Evolutionary conservation across 2,113 vertebrate genomes (phyloP).

Genomic region (Bucco capensis): DNA sequence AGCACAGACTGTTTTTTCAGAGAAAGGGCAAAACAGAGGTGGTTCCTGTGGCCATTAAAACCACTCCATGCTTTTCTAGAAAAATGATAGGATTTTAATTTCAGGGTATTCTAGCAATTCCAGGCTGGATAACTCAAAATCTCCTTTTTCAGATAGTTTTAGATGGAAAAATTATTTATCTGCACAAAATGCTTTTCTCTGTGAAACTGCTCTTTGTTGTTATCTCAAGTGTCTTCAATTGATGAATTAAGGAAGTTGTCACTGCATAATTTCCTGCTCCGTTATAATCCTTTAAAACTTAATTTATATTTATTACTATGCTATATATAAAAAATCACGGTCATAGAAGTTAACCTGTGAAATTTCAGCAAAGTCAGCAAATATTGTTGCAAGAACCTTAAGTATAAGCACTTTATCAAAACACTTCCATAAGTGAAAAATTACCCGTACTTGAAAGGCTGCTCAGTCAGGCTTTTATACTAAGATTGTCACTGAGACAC

Average conservation of each 20-base stretch:
- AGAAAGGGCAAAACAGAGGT: background rate
- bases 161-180: background rate
- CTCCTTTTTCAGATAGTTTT: background rate
- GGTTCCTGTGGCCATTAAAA: background rate
- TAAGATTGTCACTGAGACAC: background rate
- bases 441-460: background rate
- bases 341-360: background rate
- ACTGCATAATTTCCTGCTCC: background rate
- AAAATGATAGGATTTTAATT: background rate
- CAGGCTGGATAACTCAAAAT: background rate
- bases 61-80: background rate
- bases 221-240: background rate
- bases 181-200: background rate
- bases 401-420: slow-evolving; percentile 22
- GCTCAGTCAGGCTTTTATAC: background rate
- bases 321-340: background rate
- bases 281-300: background rate
- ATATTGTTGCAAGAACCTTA: background rate
- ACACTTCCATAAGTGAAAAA: slow-evolving; percentile 6
- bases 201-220: background rate
- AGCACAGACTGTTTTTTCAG: background rate
- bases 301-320: background rate
- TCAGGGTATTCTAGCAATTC: background rate
- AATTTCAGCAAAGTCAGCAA: slow-evolving; percentile 16
- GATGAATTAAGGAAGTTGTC: background rate